Percentiles rank a stretch among this genome's conserved stretches.
Evolutionary conservation across 2,888 invertebrate species (phyloP).

Genomic region (Notodonta dromedarius): DNA sequence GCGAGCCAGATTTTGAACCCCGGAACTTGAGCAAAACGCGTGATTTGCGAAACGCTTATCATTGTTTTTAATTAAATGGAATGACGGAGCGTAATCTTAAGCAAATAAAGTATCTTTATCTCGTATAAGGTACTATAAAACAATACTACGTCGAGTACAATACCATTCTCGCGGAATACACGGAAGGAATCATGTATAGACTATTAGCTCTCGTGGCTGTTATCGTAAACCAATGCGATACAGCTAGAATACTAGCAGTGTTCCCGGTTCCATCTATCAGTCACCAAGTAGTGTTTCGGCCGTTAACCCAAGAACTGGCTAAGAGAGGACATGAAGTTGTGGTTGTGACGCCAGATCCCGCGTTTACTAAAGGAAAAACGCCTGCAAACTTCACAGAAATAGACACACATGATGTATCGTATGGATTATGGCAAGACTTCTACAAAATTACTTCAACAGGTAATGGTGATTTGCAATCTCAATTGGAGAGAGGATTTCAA

Average conservation of each 20-base stretch:
- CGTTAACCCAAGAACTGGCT: slow-evolving; percentile 53
- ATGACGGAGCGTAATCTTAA: no score
- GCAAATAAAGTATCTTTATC: not conserved
- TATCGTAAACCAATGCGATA: no score
- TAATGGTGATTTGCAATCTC: not conserved
- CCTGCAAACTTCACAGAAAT: slow-evolving; percentile 58
- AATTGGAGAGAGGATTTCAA: not conserved
- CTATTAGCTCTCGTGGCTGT: not conserved
- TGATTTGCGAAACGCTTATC: no score
- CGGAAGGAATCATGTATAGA: slow-evolving; percentile 4
- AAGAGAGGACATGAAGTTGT: slow-evolving; percentile 62
- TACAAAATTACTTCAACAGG: slow-evolving; percentile 6
- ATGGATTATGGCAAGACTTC: slow-evolving; percentile 33
- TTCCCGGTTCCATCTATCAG: slow-evolving; percentile 58
- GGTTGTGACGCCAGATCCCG: slow-evolving; percentile 57
- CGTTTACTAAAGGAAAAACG: slow-evolving; percentile 23
- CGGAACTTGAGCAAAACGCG: no score
- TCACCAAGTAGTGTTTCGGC: slow-evolving; percentile 59
- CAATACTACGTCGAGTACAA: not conserved
- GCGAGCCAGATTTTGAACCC: no score
- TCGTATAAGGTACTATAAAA: not conserved
- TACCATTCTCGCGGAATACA: not conserved
- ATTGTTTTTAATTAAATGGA: no score
- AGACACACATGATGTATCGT: slow-evolving; percentile 48
- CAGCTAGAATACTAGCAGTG: slow-evolving; percentile 56